A percentile compares a stretch with the other conserved stretches of the same genome.
Evolutionary conservation across 2,113 vertebrate species (phyloP).

Genomic region (Tragelaphus imberbis): DNA sequence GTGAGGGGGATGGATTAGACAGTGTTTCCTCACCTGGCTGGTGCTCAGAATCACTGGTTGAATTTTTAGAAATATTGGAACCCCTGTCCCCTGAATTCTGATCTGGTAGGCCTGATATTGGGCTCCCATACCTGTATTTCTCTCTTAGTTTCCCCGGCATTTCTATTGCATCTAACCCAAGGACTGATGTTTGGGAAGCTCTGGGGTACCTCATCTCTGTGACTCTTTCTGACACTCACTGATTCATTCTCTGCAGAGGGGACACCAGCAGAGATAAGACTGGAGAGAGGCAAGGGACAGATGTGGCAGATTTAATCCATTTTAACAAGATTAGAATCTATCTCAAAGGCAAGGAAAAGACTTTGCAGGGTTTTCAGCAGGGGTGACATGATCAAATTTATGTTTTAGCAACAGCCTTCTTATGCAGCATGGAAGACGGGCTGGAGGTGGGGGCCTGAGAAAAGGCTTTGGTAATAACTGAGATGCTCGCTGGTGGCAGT

Average conservation of each 20-base stretch:
- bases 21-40: not conserved
- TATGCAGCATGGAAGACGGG: not conserved
- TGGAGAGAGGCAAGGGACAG: not conserved
- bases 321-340: slow-evolving; percentile 36
- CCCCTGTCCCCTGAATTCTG: not conserved
- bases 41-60: not conserved
- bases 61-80: not conserved
- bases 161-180: not conserved
- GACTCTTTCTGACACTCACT: not conserved
- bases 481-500: not conserved
- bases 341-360: slow-evolving; percentile 23
- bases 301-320: slow-evolving; percentile 13
- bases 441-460: not conserved
- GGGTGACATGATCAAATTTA: not conserved
- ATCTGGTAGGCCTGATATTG: not conserved
- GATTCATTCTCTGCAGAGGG: not conserved
- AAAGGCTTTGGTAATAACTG: not conserved
- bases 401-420: not conserved
- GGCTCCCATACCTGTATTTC: not conserved
- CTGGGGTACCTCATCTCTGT: not conserved
- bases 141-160: not conserved
- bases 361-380: not conserved
- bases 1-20: not conserved
- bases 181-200: not conserved
- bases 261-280: not conserved